A percentile compares a stretch with the other conserved stretches of the same genome.
These are phyloP conservation scores for Callopanchax toddi DNA, from an alignment of 2,113 vertebrate genomes.

Conservation along the genomic window DNA sequence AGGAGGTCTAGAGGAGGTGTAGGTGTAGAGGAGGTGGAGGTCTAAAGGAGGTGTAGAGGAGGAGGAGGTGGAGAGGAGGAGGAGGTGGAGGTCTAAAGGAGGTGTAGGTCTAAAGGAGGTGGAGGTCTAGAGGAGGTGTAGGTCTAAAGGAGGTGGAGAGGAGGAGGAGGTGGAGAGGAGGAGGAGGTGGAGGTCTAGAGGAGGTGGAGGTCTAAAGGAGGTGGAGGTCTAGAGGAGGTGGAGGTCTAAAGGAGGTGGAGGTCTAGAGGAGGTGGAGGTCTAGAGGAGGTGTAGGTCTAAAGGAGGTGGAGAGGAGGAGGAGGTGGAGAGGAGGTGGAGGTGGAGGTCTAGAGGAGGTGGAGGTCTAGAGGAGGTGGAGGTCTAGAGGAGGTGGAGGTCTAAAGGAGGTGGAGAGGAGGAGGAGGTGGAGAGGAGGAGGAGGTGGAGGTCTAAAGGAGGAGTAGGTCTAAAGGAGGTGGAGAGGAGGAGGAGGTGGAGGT, in stretches of 20 bases:
- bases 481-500: neutral
- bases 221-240: neutral
- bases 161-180: slow-evolving; percentile 4
- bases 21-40: neutral
- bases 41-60: neutral
- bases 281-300: neutral
- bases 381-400: neutral
- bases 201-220: no score
- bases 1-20: no score
- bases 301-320: slow-evolving; percentile 59
- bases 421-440: neutral
- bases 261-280: neutral
- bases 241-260: neutral
- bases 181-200: neutral
- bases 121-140: neutral
- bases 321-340: neutral
- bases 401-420: slow-evolving; percentile 68
- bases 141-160: slow-evolving; percentile 69
- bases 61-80: no score
- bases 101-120: slow-evolving; percentile 2
- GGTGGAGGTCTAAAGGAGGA: neutral
- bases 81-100: neutral
- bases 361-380: neutral
- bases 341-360: neutral
- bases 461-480: no score